Base-by-base conservation (phyloP, 2,888 invertebrate genomes). In the Stictocephala bisonia region DNA sequence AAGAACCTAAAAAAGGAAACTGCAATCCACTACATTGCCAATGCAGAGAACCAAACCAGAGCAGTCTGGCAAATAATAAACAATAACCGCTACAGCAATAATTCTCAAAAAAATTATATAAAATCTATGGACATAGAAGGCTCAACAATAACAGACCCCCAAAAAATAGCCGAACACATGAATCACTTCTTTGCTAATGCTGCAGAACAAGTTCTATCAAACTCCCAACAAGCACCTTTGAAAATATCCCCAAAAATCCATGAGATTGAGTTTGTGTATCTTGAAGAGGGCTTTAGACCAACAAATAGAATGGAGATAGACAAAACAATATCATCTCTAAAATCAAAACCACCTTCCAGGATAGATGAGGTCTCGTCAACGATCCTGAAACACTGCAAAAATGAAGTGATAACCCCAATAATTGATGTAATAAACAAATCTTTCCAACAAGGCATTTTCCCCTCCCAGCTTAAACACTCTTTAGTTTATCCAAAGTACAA, bases 131-230 rank as follows among this genome's bases (percentile, higher is more conserved):
- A 51, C 18, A 22, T 51, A 22, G 51, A 51, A 18, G 51, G 51
- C 13, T 51, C 51, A 51, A 20, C n/a, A 51, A 51, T 22, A 6
- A 18, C 51, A 51, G 51, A 51, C 51, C 51, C 51, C 20, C 18
- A 6, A 3, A 51, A 22, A 22, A 51, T 51, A 20, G 51, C 51
- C 6, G 51, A 51, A 13, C 24, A 51, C 24, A 18, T 51, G 20
- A 51, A 51, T 20, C 11, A 11, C 20, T 51, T 51, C 51, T 51
- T 51, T 22, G 51, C 51, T 22, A 51, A 24, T 51, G 51, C 51
- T 4, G 51, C 51, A 51, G 51, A 51, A 4, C 51, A 51, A 24
- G 24, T 51, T 24, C 20, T 51, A 22, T 2, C n/a, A 20, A 22
- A 22, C 22, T 51, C 51, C 24, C 11, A 51, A 51, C 51, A 51